A percentile compares a stretch with the other conserved stretches of the same genome.
These are phyloP conservation scores for Caenorhabditis plicata DNA, from an alignment of 2,888 invertebrate species.

Conservation along the genomic window DNA sequence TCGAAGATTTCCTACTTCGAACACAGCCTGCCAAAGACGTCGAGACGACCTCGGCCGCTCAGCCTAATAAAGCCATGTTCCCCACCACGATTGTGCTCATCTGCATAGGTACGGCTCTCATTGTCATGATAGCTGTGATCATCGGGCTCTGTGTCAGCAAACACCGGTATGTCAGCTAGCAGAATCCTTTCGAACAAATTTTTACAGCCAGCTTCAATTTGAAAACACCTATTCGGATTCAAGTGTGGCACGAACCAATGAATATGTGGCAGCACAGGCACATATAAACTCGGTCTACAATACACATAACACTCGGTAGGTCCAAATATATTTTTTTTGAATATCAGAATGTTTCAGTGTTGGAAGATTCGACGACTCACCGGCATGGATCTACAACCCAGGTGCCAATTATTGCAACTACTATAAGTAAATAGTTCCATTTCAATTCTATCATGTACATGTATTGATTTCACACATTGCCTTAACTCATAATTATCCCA, in stretches of 20 bases:
- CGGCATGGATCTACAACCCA: conserved; percentile 58
- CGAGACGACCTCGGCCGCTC: background rate
- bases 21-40: conserved; percentile 13
- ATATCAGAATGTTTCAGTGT: conserved; percentile 7
- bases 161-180: conserved; percentile 27
- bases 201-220: conserved; percentile 29
- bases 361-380: conserved; percentile 38
- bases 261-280: conserved; percentile 57
- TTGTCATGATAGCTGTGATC: conserved; percentile 61
- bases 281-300: conserved; percentile 50
- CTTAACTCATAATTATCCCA: background rate
- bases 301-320: conserved; percentile 32
- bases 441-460: background rate
- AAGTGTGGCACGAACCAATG: conserved; percentile 51
- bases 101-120: conserved; percentile 55
- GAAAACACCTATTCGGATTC: conserved; percentile 36
- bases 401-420: conserved; percentile 49
- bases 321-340: conserved; percentile 2
- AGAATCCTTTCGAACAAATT: background rate
- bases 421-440: conserved; percentile 36
- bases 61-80: conserved; percentile 14
- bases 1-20: conserved; percentile 28
- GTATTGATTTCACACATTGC: background rate
- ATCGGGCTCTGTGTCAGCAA: conserved; percentile 55
- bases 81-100: conserved; percentile 57